Conservation (phyloP, 2,797 vertebrate species). For the Erethizon dorsatum region DNA sequence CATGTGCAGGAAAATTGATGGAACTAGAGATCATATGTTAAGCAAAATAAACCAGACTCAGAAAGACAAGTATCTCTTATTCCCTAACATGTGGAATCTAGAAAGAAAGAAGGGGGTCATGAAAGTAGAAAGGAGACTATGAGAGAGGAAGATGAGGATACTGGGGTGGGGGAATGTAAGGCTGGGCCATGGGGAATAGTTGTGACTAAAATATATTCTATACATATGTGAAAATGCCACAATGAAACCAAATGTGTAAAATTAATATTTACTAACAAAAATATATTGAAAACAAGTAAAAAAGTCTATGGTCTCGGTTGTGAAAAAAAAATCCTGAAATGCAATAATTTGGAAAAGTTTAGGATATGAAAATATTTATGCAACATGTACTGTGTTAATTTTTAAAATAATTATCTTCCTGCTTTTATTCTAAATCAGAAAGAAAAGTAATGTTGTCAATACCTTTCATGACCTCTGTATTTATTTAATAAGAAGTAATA, state of each 20-base stretch:
- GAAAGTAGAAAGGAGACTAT: not conserved
- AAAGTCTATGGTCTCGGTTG: not conserved
- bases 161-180: not conserved
- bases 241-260: not conserved
- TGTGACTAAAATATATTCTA: not conserved
- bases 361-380: not conserved
- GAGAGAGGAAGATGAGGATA: not conserved
- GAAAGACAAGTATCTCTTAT: not conserved
- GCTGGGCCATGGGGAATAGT: not conserved
- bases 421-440: not conserved
- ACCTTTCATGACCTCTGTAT: not conserved
- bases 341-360: not conserved
- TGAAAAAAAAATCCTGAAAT: not conserved
- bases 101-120: not conserved
- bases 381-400: not conserved
- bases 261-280: not conserved
- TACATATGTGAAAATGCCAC: not conserved
- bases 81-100: not conserved
- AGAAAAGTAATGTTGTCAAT: not conserved
- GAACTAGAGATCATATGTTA: not conserved
- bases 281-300: not conserved
- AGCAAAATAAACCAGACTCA: not conserved
- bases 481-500: not conserved
- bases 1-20: not conserved
- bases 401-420: not conserved